These are phyloP conservation scores for Lampris incognitus DNA, from an alignment of 2,113 vertebrate species.

Conservation along the genomic window DNA sequence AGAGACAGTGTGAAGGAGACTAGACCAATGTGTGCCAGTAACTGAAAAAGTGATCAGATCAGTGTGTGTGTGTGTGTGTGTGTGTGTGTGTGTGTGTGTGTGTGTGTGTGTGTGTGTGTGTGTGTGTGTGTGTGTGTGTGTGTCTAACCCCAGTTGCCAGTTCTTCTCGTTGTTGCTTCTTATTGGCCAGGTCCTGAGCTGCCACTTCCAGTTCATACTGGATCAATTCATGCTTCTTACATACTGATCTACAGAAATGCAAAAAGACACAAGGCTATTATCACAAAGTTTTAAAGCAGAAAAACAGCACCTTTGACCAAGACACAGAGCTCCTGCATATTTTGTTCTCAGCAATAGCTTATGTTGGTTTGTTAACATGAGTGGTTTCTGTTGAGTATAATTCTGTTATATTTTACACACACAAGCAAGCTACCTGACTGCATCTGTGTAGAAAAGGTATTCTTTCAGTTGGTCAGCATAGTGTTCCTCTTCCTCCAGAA, in stretches of 20 bases:
- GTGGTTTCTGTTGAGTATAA: too few species aligned
- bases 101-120: constrained; percentile 1
- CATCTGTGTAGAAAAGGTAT: constrained; percentile 93
- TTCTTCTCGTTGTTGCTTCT: constrained; percentile 94
- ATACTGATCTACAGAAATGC: constrained; percentile 86
- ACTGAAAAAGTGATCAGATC: too few species aligned
- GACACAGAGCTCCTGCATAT: too few species aligned
- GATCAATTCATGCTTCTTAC: constrained; percentile 91
- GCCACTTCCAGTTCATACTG: constrained; percentile 93
- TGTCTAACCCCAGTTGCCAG: constrained; percentile 88
- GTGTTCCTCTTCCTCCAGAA: constrained; percentile 95
- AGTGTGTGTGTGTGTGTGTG: neutral
- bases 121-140: constrained; percentile 1
- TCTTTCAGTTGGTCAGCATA: constrained; percentile 96
- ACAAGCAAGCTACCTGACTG: constrained; percentile 81
- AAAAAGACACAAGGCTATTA: neutral
- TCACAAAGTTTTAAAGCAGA: neutral
- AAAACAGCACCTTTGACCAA: too few species aligned
- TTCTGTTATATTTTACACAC: neutral
- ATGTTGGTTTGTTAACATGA: too few species aligned
- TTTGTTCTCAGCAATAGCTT: too few species aligned
- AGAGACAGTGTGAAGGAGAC: too few species aligned
- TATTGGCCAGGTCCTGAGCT: constrained; percentile 87
- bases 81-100: neutral
- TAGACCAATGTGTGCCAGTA: too few species aligned